Evolutionary conservation across 2,888 invertebrate species (phyloP).

Genomic region (Heteromyza rotundicornis): DNA sequence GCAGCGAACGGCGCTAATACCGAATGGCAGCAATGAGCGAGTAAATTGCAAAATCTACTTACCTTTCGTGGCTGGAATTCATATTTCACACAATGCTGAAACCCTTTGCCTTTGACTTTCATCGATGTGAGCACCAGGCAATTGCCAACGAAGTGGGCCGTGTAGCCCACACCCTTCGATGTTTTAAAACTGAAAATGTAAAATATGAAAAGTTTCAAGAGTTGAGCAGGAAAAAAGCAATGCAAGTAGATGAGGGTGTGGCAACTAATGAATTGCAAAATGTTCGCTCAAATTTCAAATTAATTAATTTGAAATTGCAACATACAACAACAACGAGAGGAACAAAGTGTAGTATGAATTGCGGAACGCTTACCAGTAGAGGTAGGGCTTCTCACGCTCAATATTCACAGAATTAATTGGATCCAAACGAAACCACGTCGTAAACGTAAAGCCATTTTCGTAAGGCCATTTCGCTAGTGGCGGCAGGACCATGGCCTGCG

Average conservation of each 20-base stretch:
- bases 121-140: conserved; percentile 97
- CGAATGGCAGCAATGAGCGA: too few species aligned
- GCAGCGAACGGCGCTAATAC: too few species aligned
- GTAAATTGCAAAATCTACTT: conserved; percentile 32
- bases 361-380: conserved; percentile 85
- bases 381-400: conserved; percentile 97
- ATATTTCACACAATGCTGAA: conserved; percentile 99
- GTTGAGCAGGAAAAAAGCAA: conserved; percentile 7
- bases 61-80: conserved; percentile 98
- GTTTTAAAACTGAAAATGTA: conserved; percentile 86
- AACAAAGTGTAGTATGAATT: not conserved
- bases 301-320: conserved; percentile 5
- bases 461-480: conserved; percentile 98
- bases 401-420: conserved; percentile 98
- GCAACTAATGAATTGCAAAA: conserved; percentile 3
- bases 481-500: conserved; percentile 94
- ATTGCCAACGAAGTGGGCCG: conserved; percentile 99
- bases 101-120: conserved; percentile 98
- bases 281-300: conserved; percentile 8
- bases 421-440: conserved; percentile 98
- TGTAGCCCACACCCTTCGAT: conserved; percentile 98
- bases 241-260: not conserved
- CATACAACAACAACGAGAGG: conserved; percentile 6
- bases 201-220: conserved; percentile 19
- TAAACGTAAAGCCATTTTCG: conserved; percentile 99